Conservation (phyloP, 2,113 vertebrate species). For the Zosterops lateralis region DNA sequence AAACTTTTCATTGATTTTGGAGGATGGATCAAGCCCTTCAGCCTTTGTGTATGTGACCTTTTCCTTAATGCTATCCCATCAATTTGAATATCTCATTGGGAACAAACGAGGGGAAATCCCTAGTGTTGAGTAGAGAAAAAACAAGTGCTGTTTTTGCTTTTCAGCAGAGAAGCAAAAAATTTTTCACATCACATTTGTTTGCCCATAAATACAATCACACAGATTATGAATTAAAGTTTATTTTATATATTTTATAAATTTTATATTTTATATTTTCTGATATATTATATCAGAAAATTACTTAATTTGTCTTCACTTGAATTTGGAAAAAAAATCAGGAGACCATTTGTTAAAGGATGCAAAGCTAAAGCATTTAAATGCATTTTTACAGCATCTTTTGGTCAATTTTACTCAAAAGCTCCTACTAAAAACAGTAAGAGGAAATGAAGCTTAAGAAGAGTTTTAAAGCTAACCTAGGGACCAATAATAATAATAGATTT, state of each 20-base stretch:
- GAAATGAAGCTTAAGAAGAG: background rate
- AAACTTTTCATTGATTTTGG: background rate
- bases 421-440: background rate
- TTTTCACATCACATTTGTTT: background rate
- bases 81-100: background rate
- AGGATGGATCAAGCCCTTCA: background rate
- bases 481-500: background rate
- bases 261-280: too few species aligned
- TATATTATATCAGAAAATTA: background rate
- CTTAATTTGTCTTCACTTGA: background rate
- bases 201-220: background rate
- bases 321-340: rapidly evolving
- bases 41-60: background rate
- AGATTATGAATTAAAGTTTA: background rate
- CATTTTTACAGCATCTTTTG: background rate
- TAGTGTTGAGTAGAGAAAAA: background rate
- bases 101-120: background rate
- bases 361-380: background rate
- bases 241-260: too few species aligned
- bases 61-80: background rate
- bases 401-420: background rate
- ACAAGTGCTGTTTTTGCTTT: background rate
- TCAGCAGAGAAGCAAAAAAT: background rate
- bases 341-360: background rate
- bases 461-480: background rate